phyloP scores from a whole-genome alignment of 2,888 invertebrate species.

The Chrysolina oricalcia region DNA sequence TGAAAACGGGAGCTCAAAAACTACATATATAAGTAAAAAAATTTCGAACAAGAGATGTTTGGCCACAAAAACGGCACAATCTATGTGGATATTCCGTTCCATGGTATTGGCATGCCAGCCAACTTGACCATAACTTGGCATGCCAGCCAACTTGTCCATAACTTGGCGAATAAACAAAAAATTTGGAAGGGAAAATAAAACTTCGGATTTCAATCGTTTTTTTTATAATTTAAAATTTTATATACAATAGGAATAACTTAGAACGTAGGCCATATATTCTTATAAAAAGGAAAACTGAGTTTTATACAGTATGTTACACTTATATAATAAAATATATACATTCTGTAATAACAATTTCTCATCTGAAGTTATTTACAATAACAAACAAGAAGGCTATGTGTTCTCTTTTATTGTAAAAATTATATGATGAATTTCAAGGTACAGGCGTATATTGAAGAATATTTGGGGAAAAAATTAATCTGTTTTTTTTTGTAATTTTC shows the following conservation, averaged over 20 bases:
- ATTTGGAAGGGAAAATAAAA: not conserved
- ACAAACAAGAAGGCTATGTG: constrained; percentile 22
- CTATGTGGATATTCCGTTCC: too few species aligned
- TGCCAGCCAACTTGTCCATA: too few species aligned
- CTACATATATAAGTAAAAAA: too few species aligned
- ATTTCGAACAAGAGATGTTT: too few species aligned
- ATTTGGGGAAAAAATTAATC: too few species aligned
- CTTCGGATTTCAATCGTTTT: not conserved
- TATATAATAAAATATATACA: constrained; percentile 53
- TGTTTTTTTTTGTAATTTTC: too few species aligned
- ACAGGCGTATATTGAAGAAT: too few species aligned
- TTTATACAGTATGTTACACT: constrained; percentile 50
- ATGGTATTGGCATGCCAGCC: too few species aligned
- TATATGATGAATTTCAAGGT: not conserved
- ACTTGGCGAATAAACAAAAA: not conserved
- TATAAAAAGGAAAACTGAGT: constrained; percentile 49
- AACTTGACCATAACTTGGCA: too few species aligned
- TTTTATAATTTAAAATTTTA: constrained; percentile 46
- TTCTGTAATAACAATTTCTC: constrained; percentile 51
- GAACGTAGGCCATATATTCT: constrained; percentile 56
- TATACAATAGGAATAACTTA: constrained; percentile 53
- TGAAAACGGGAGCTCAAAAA: too few species aligned
- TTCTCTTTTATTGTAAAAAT: constrained; percentile 11
- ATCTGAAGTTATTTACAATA: constrained; percentile 39
- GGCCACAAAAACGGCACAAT: too few species aligned